Percentiles rank a stretch among this genome's conserved stretches.
Evolutionary conservation across 2,797 vertebrate genomes (phyloP).

Genomic region (Saxicola maurus): DNA sequence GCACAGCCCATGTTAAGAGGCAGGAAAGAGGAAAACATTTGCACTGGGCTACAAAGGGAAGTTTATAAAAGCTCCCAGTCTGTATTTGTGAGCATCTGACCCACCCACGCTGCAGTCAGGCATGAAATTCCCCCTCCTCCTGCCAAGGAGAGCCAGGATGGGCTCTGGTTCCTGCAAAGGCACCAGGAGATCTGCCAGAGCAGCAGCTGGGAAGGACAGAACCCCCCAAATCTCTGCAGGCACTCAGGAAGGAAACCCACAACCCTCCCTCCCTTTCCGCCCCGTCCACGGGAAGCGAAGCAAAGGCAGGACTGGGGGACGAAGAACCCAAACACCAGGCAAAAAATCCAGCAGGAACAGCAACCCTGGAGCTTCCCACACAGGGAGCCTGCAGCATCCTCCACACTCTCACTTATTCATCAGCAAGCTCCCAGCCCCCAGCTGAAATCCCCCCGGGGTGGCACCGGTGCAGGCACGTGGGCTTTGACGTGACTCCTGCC

Average conservation of each 20-base stretch:
- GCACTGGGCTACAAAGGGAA: not conserved
- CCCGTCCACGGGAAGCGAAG: accelerated
- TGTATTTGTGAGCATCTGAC: not conserved
- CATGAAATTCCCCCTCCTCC: not conserved
- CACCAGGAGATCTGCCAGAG: not conserved
- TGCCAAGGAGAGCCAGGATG: not conserved
- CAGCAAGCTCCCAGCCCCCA: not conserved
- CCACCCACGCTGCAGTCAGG: not conserved
- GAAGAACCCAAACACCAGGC: not conserved
- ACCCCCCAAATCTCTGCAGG: not conserved
- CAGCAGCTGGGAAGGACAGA: not conserved
- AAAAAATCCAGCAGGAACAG: not conserved
- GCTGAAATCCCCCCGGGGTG: not conserved
- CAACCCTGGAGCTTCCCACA: not conserved
- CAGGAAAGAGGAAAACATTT: not conserved
- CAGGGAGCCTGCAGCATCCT: not conserved
- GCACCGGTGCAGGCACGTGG: not conserved
- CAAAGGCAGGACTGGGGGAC: accelerated
- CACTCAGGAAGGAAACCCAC: not conserved
- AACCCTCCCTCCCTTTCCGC: not conserved
- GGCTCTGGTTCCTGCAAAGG: not conserved
- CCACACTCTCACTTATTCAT: not conserved
- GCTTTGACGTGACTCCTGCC: not conserved
- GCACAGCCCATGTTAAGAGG: not conserved
- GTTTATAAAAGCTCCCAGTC: not conserved